A percentile compares a stretch with the other conserved stretches of the same genome.
Conservation (phyloP, 2,888 invertebrate genomes). For the Ormyrus thymus region DNA sequence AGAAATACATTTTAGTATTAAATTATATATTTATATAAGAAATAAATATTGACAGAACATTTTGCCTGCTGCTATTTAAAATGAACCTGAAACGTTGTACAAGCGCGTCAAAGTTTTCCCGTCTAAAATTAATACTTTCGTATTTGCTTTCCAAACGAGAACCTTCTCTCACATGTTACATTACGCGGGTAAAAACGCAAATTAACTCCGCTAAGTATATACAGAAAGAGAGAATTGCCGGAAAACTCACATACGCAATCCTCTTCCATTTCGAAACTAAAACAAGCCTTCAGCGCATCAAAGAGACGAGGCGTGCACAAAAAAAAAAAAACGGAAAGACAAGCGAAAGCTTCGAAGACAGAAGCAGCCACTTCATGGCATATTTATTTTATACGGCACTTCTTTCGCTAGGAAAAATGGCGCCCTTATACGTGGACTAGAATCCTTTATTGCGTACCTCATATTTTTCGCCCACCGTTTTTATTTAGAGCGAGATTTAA, state of each 20-base stretch:
- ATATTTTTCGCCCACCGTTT: conserved; percentile 24
- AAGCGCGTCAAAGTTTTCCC: too few relatives aligned
- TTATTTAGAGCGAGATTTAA: conserved; percentile 42
- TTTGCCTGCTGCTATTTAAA: too few relatives aligned
- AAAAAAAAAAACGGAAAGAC: conserved; percentile 28
- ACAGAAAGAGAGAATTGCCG: background rate
- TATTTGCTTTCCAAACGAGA: too few relatives aligned
- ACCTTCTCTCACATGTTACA: too few relatives aligned
- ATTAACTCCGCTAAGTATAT: background rate
- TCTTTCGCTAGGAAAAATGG: background rate
- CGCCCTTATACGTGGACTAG: background rate
- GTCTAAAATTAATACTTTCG: too few relatives aligned
- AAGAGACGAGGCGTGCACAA: background rate
- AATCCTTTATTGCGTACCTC: conserved; percentile 21
- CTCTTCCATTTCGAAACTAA: conserved; percentile 27
- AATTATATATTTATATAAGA: too few relatives aligned
- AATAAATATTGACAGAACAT: too few relatives aligned
- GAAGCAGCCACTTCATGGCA: conserved; percentile 54
- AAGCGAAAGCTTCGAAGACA: background rate
- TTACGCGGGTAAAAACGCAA: background rate
- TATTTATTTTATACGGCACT: conserved; percentile 66
- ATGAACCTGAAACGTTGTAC: background rate
- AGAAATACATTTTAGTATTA: too few relatives aligned
- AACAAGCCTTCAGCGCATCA: background rate
- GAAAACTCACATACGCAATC: background rate